Evolutionary conservation across 2,113 vertebrate genomes (phyloP).

Genomic region (Serilophus lunatus): DNA sequence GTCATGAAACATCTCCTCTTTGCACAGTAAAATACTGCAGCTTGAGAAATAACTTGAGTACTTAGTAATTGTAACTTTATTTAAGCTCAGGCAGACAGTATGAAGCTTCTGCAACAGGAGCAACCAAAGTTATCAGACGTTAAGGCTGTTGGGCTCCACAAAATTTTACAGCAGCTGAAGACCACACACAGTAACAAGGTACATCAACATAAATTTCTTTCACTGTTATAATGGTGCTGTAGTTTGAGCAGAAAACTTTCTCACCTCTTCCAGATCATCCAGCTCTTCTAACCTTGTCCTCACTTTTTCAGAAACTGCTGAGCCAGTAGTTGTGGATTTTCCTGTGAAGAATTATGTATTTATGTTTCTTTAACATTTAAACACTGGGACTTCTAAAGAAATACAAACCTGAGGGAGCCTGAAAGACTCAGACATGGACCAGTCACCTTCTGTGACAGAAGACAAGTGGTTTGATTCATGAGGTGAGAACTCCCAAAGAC

Average conservation of each 20-base stretch:
- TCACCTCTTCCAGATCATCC: slow-evolving; percentile 95
- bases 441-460: neutral
- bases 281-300: slow-evolving; percentile 93
- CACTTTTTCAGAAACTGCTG: slow-evolving; percentile 95
- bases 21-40: neutral
- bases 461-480: neutral
- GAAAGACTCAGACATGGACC: neutral
- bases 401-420: neutral
- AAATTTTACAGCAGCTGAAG: neutral
- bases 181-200: neutral
- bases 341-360: slow-evolving; percentile 60
- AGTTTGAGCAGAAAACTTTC: neutral
- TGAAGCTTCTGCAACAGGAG: neutral
- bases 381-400: neutral
- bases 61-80: neutral
- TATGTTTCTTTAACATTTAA: neutral
- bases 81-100: neutral
- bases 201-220: neutral
- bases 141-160: neutral
- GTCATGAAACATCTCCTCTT: neutral
- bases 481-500: neutral
- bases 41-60: neutral
- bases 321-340: slow-evolving; percentile 76
- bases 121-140: neutral
- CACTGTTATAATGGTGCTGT: neutral